Evolutionary conservation across 2,888 invertebrate genomes (phyloP), one percentile per base, ranked within the genome.

Genomic region (Pyralis farinalis): DNA sequence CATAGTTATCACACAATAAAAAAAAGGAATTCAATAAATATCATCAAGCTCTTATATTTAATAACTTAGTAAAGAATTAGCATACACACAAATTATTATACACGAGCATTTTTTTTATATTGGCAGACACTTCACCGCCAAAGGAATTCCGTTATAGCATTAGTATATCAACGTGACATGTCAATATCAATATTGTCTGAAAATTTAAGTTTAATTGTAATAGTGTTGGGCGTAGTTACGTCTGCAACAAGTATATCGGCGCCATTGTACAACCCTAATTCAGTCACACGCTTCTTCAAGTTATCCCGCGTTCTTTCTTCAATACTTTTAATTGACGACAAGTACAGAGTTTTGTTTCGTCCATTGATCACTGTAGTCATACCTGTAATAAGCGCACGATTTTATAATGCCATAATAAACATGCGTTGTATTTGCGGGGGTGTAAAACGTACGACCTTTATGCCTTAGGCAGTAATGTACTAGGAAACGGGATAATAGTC

Each of bases 201-300:
- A 70, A 93, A 94, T 71, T 94, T 94, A 16, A 97, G 89, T 72
- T 92, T 93, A 40, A 96, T 86, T n/a, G 94, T 91, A 35, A 96
- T 82, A 6, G 96, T 93, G 60, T 92, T 94, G 0, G 98, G 98
- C 3, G 95, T 94, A 2, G 98, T 98, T 11, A 94, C 88, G 88
- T 99, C 99, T 0, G 98, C 97, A 1, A 99, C 97, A 54, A 96
- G 91, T 40, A 99, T 90, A 69, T 97, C 95, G 39, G 94, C 94
- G 0, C 97, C 97, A 78, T 97, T 94, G 43, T 79, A 90, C 11
- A 99, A 82, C 1, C 95, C 97, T 42, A 99, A 88, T 56, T 99
- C 98, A 46, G 90, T 90, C 37, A 99, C 80, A 42, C 95, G 94
- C 85, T 95, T 96, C 57, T 94, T 94, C 49, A 99, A 91, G 88